These are phyloP conservation scores for Temnothorax longispinosus DNA, from an alignment of 1,140 invertebrate genomes.

Conservation along the genomic window DNA sequence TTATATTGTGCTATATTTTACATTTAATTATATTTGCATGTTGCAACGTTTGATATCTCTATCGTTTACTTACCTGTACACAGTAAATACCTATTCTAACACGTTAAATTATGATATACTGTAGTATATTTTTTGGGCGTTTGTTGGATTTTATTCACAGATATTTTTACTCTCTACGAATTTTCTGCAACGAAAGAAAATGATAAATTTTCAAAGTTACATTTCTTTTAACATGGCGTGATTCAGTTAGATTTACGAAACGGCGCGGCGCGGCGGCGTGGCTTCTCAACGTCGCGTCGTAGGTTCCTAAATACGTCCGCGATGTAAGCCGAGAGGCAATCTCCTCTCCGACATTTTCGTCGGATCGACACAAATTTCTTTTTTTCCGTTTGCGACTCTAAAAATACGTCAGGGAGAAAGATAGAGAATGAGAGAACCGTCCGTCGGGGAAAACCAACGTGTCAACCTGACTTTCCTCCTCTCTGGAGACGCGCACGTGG, in stretches of 20 bases:
- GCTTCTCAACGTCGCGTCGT: constrained; percentile 14
- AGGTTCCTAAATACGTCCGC: constrained; percentile 42
- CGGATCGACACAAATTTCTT: constrained; percentile 53
- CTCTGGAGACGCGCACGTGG: constrained; percentile 58
- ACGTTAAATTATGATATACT: background rate
- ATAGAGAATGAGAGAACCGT: background rate
- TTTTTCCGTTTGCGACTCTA: constrained; percentile 48
- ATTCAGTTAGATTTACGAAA: constrained; percentile 43
- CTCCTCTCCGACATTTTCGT: constrained; percentile 22
- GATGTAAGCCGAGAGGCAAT: constrained; percentile 26
- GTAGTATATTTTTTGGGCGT: background rate
- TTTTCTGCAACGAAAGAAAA: background rate
- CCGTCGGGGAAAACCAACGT: constrained; percentile 70
- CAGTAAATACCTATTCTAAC: background rate
- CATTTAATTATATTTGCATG: background rate
- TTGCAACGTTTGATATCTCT: background rate
- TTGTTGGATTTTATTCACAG: background rate
- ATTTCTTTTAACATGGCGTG: background rate
- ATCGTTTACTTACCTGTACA: background rate
- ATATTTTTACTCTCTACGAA: background rate
- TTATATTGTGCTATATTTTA: background rate
- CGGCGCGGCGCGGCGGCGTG: constrained; percentile 42
- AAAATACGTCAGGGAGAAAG: constrained; percentile 56
- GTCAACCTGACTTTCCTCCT: constrained; percentile 59
- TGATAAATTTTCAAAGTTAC: background rate